Evolutionary conservation across 30 jellyfish, hydroid and myxozoan genomes (phyloP).

Genomic region (Cassiopea xamachana): DNA sequence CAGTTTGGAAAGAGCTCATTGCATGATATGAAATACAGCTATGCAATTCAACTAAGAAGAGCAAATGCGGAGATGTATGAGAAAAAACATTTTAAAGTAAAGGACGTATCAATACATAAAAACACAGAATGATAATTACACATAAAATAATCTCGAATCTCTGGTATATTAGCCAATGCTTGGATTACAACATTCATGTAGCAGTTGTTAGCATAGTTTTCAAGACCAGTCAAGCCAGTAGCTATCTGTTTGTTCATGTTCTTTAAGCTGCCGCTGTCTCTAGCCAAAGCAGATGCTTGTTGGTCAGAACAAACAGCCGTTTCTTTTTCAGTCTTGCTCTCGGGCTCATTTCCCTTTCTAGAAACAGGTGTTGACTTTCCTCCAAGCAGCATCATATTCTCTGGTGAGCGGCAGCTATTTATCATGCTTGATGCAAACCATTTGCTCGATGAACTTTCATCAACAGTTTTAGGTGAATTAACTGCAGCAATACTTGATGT

Average conservation of each 20-base stretch:
- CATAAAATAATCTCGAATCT: constrained; percentile 72
- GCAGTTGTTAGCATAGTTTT: constrained; percentile 91
- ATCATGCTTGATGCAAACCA: neutral
- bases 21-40: too few species aligned
- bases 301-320: constrained; percentile 41
- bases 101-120: too few species aligned
- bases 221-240: constrained; percentile 88
- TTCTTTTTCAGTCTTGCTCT: constrained; percentile 56
- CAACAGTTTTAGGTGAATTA: too few species aligned
- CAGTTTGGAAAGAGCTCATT: too few species aligned
- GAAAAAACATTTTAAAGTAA: too few species aligned
- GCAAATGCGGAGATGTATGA: too few species aligned
- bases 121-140: constrained; percentile 32
- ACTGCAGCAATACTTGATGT: too few species aligned
- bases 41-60: too few species aligned
- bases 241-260: constrained; percentile 54
- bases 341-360: constrained; percentile 61
- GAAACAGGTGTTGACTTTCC: constrained; percentile 93
- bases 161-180: constrained; percentile 86
- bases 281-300: constrained; percentile 36
- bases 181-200: constrained; percentile 94
- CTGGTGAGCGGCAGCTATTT: constrained; percentile 9
- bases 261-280: constrained; percentile 29
- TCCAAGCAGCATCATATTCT: constrained; percentile 70
- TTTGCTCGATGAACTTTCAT: neutral